Percentiles rank a stretch among this genome's conserved stretches.
Evolutionary conservation across 92 coral and sea anemone genomes (phyloP).

Genomic region (Phenganax stokvisi): DNA sequence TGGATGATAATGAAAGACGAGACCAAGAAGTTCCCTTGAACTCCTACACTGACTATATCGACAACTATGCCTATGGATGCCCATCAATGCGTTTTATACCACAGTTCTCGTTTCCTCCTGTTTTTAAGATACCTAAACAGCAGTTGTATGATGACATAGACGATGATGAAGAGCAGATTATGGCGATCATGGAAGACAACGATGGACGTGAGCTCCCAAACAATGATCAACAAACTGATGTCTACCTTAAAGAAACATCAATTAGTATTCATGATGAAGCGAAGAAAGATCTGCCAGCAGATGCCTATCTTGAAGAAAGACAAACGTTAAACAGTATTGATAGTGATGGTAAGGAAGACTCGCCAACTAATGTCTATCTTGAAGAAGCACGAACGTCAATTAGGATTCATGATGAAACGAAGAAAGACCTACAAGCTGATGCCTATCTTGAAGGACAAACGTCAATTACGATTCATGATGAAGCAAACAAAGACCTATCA

Average conservation of each 20-base stretch:
- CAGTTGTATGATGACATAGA: not conserved
- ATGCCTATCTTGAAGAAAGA: not conserved
- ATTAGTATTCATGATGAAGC: no score
- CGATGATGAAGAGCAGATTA: slow-evolving; percentile 2
- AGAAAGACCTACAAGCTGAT: not conserved
- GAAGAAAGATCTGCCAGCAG: no score
- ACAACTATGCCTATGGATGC: not conserved
- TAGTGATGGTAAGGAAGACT: no score
- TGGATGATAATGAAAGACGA: not conserved
- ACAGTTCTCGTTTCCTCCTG: slow-evolving; percentile 34
- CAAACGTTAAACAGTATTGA: not conserved
- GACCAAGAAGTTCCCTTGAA: slow-evolving; percentile 27
- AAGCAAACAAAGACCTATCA: no score
- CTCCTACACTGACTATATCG: not conserved
- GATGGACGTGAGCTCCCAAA: not conserved
- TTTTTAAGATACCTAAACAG: not conserved
- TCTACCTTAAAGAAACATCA: not conserved
- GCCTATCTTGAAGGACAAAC: not conserved
- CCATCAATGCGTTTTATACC: slow-evolving; percentile 3
- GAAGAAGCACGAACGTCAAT: no score
- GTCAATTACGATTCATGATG: no score
- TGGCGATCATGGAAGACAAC: slow-evolving; percentile 17
- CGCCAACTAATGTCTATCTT: no score
- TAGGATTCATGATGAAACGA: no score
- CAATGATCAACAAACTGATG: not conserved